phyloP scores from a whole-genome alignment of 2,888 invertebrate species.

The Dorcus parallelipipedus region DNA sequence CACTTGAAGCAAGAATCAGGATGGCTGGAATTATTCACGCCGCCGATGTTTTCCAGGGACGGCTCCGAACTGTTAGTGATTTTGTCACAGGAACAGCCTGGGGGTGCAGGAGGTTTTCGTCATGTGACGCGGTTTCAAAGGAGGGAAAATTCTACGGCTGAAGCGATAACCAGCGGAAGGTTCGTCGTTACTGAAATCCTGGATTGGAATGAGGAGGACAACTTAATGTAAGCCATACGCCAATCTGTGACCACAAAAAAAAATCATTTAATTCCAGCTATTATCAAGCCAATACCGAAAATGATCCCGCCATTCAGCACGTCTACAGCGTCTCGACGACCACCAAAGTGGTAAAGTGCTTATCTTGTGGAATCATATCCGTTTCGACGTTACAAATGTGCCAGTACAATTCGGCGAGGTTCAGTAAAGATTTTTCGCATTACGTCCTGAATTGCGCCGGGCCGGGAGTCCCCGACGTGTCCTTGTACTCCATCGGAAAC shows the following conservation, averaged over 20 bases:
- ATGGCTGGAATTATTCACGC: conserved; percentile 76
- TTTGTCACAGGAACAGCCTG: conserved; percentile 63
- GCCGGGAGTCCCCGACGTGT: conserved; percentile 75
- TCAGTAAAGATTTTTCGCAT: conserved; percentile 65
- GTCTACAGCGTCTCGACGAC: conserved; percentile 67
- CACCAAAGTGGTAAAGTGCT: conserved; percentile 58
- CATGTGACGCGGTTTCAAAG: conserved; percentile 60
- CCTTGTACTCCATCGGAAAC: conserved; percentile 57
- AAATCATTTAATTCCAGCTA: conserved; percentile 57
- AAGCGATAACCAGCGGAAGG: conserved; percentile 59
- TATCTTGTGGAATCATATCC: conserved; percentile 67
- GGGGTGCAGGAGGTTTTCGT: conserved; percentile 57
- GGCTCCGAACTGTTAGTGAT: conserved; percentile 71
- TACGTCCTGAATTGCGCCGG: conserved; percentile 79
- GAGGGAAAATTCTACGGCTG: conserved; percentile 42
- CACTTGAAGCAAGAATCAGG: conserved; percentile 54
- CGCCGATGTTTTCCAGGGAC: conserved; percentile 65
- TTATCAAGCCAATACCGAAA: conserved; percentile 76
- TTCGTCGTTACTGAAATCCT: conserved; percentile 72
- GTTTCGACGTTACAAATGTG: conserved; percentile 54
- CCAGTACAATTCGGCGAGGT: conserved; percentile 64
- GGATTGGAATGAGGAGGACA: conserved; percentile 64
- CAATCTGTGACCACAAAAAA: neutral
- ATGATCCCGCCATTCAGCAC: conserved; percentile 76
- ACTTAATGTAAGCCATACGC: conserved; percentile 61